Conservation (phyloP, 1,140 invertebrate genomes). For the Planococcus citri region DNA sequence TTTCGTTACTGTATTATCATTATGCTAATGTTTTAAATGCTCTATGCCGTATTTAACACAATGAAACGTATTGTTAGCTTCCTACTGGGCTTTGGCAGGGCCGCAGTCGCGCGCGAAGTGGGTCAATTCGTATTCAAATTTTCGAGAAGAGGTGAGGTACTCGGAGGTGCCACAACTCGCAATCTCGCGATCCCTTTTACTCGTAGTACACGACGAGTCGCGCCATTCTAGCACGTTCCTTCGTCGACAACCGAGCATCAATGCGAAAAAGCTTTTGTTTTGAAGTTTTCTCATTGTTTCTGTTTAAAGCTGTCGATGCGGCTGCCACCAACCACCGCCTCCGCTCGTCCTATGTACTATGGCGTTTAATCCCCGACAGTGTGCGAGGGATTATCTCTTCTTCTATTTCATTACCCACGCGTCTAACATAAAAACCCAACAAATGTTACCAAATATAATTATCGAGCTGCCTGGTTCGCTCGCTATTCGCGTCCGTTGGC, state of each 20-base stretch:
- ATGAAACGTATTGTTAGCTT: conserved; percentile 7
- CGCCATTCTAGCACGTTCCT: neutral
- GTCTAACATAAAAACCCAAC: neutral
- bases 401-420: conserved; percentile 1
- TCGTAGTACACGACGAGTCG: too few relatives aligned
- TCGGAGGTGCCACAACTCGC: too few relatives aligned
- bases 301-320: neutral
- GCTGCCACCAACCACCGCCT: too few relatives aligned
- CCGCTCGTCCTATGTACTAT: too few relatives aligned
- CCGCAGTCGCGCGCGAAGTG: neutral
- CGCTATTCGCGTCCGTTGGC: neutral
- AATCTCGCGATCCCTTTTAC: too few relatives aligned
- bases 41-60: neutral
- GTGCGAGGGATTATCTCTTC: neutral
- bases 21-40: conserved; percentile 7
- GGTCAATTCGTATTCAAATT: conserved; percentile 7
- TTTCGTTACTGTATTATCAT: neutral
- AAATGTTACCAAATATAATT: neutral
- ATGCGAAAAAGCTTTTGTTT: neutral
- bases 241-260: neutral
- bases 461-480: too few relatives aligned
- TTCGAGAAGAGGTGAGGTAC: neutral
- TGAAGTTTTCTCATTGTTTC: neutral
- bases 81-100: neutral
- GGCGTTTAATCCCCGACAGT: neutral